These are phyloP conservation scores for Microtus montanus DNA, from an alignment of 2,113 vertebrate genomes.

Conservation along the genomic window DNA sequence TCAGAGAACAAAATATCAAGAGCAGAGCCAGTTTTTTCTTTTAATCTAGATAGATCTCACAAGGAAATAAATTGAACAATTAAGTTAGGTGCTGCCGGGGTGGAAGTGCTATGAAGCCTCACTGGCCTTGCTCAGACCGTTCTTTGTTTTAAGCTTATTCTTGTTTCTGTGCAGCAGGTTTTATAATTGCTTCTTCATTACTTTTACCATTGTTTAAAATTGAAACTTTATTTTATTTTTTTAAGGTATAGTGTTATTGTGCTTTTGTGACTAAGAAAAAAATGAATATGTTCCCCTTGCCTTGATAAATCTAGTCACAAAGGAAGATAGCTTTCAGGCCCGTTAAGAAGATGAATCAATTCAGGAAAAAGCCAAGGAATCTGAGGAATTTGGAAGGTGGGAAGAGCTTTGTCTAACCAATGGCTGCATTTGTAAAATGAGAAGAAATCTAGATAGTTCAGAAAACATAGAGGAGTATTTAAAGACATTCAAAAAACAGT, in stretches of 20 bases:
- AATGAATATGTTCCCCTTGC: background rate
- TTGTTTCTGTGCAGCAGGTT: background rate
- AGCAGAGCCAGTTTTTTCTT: background rate
- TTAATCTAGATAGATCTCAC: background rate
- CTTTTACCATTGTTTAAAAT: background rate
- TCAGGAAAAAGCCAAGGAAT: background rate
- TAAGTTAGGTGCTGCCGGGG: background rate
- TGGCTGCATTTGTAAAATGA: background rate
- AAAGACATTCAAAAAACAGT: background rate
- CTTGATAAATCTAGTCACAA: background rate
- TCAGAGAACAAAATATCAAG: background rate
- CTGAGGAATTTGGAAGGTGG: background rate
- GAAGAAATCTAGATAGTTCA: background rate
- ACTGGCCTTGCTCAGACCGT: background rate
- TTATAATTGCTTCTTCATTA: background rate
- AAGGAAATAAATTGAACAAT: background rate
- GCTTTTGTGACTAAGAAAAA: background rate
- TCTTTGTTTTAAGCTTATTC: background rate
- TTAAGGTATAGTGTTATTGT: background rate
- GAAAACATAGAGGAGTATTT: background rate
- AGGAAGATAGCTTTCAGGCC: background rate
- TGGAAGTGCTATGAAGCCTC: background rate
- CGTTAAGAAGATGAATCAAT: background rate
- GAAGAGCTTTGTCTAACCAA: background rate
- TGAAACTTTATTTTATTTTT: background rate